phyloP scores from a whole-genome alignment of 2,113 vertebrate genomes.

The Peucedramus taeniatus region DNA sequence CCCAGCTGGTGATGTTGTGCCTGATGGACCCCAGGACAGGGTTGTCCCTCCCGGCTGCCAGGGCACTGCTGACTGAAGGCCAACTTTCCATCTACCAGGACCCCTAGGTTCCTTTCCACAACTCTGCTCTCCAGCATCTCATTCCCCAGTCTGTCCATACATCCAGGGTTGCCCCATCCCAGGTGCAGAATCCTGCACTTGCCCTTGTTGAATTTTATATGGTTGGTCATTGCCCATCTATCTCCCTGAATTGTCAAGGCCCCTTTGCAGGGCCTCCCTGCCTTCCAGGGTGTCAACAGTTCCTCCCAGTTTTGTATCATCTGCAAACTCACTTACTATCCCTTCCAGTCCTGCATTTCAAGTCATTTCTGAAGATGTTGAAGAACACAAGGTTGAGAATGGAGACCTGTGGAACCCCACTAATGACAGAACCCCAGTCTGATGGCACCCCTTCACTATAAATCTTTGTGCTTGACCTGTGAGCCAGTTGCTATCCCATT shows the following conservation, averaged over 20 bases:
- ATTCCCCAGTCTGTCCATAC: too few relatives aligned
- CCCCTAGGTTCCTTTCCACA: background rate
- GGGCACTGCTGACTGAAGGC: background rate
- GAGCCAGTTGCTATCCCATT: background rate
- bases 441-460: too few relatives aligned
- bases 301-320: background rate
- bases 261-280: background rate
- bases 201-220: background rate
- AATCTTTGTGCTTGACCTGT: background rate
- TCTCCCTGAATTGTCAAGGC: background rate
- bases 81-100: background rate
- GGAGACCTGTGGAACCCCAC: background rate
- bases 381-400: background rate
- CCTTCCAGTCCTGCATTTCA: background rate
- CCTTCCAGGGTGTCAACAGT: background rate
- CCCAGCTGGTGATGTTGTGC: rapidly evolving
- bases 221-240: background rate
- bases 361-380: background rate
- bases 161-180: too few relatives aligned
- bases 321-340: background rate
- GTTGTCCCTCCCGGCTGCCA: background rate
- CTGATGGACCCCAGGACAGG: background rate
- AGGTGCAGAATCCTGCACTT: background rate
- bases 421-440: background rate
- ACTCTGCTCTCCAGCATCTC: background rate